Evolutionary conservation across 2,797 vertebrate species (phyloP), one percentile per base, ranked within the genome.

Genomic region (Borostomias antarcticus): DNA sequence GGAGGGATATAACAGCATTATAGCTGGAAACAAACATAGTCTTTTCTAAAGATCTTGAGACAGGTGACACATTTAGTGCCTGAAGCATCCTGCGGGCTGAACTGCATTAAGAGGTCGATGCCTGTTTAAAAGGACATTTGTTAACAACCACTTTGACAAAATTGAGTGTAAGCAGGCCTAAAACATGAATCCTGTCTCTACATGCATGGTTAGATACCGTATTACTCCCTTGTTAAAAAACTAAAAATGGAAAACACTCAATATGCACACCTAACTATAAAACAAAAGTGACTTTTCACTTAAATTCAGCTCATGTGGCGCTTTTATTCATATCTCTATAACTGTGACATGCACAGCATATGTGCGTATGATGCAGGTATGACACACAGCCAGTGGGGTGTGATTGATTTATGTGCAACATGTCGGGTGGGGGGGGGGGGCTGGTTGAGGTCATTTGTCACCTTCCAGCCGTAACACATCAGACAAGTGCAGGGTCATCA

Each of bases 1-100:
- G 28, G 65, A 69, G 70, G 69, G 62, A 73, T 84, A 85, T 85
- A 87, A 86, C 73, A 70, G 73, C 73, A 81, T 85, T 84, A 82
- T 65, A 66, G 62, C 61, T 8, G 17, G 64, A 75, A 86, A 79
- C 82, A 87, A 88, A 88, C 82, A 84, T 72, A 53, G 75, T 78
- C 75, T 75, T 75, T 82, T 85, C 82, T 80, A 83, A 83, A 79
- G 80, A 80, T 68, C 73, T 54, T 45, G 3, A 66, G 74, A 70
- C 58, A 67, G 70, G 66, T n/a, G 72, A 68, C 73, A 79, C 75
- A 88, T 86, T 83, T 69, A 86, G 84, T 79, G 69, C 76, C 68
- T 78, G 74, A 87, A 78, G 77, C 47, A 40, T 70, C 56, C 70
- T 62, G 68, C 73, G 80, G 71, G 32, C 58, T 30, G n/a, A 1